Evolutionary conservation across 2,888 invertebrate species (phyloP), one percentile per base, ranked within the genome.

Genomic region (Drosophila rubida): DNA sequence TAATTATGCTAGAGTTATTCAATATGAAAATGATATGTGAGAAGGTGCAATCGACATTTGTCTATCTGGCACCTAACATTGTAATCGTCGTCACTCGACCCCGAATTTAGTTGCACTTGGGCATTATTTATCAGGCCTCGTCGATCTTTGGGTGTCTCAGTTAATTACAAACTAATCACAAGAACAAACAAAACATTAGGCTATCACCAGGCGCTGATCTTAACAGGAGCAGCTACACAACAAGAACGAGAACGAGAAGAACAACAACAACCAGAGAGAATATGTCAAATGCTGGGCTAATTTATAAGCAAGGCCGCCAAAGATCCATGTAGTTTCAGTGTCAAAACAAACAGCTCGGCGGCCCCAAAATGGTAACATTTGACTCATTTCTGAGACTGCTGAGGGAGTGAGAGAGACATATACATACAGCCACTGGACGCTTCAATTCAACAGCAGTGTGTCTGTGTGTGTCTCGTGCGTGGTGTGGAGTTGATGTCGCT

Each of bases 151-250:
- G 55, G 49, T 68, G 59, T 67, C 61, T 50, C 46, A 65, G 64
- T 78, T 83, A 86, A 80, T 83, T 81, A 75, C 89, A 85, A 85
- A 85, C 75, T 85, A 82, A 78, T 87, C 78, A 65, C 54, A 68
- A 69, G 62, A 64, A 73, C 73, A 79, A 78, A 82, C 72, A 78
- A 69, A 78, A 59, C 89, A 85, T 89, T 88, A 84, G 76, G 58
- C 80, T 74, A 87, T 89, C 85, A 49, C 19, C 37, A 9, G 49
- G 13, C 46, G 44, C 55, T 14, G 83, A 83, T 83, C 88, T 85
- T 45, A 58, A 63, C 71, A 74, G 86, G 57, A 78, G 75, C 70
- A 14, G 32, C 32, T 8, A 16, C 22, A 51, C 70, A n/a, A 32
- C 32, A 7, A 19, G 16, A 58, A 46, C 32, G 8, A 19, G 16